Evolutionary conservation across 2,113 vertebrate genomes (phyloP).

Genomic region (Amphiprion percula): DNA sequence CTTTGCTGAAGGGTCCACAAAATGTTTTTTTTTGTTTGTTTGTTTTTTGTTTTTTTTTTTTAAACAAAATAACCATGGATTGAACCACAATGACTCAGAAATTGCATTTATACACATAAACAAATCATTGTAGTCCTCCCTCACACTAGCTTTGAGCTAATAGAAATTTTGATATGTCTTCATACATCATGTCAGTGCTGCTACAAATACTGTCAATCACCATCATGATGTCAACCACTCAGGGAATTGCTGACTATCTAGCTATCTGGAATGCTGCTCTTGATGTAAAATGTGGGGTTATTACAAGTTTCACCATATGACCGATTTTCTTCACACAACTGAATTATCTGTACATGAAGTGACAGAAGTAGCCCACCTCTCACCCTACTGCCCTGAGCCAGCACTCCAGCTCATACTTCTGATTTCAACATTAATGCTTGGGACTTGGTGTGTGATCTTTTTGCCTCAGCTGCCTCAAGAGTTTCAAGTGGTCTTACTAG

Average conservation of each 20-base stretch:
- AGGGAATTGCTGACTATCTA: neutral
- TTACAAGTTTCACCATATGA: neutral
- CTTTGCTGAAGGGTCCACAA: too few species aligned
- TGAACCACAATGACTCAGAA: too few species aligned
- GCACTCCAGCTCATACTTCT: slow-evolving; percentile 3
- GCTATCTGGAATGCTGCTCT: neutral
- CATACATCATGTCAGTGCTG: neutral
- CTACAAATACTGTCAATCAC: neutral
- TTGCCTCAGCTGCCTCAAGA: neutral
- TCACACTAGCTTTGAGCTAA: neutral
- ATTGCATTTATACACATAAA: too few species aligned
- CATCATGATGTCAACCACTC: neutral
- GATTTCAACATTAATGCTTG: neutral
- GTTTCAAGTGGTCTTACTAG: neutral
- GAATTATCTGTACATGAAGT: neutral
- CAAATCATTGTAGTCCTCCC: too few species aligned
- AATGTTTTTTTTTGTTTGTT: too few species aligned
- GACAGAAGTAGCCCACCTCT: neutral
- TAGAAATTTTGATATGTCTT: neutral
- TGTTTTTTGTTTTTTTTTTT: too few species aligned
- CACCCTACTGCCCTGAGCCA: neutral
- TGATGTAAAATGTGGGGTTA: slow-evolving; percentile 1
- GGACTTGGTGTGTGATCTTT: neutral
- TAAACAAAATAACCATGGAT: too few species aligned
- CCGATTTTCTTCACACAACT: neutral